These are phyloP conservation scores for Pristis pectinata DNA, from an alignment of 2,797 vertebrate genomes.

Conservation along the genomic window DNA sequence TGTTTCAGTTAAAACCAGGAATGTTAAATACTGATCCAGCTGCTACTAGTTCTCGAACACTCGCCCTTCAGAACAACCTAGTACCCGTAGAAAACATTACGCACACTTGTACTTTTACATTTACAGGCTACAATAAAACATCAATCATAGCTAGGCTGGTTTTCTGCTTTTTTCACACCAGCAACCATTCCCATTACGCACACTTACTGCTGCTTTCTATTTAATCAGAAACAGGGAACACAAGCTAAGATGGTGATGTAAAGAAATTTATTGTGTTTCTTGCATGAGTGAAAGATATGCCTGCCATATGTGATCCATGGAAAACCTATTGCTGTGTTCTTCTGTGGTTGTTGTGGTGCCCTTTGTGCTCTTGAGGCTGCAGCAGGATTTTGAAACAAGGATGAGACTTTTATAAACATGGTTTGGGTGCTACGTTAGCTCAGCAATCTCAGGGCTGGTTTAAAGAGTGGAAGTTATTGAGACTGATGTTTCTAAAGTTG, in stretches of 20 bases:
- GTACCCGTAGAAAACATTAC: not conserved
- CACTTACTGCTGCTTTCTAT: too few relatives aligned
- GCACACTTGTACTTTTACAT: conserved; percentile 12
- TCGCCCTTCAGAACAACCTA: not conserved
- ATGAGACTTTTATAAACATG: not conserved
- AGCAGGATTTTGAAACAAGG: not conserved
- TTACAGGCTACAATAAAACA: conserved; percentile 1
- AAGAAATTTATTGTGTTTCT: not conserved
- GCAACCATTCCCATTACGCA: not conserved
- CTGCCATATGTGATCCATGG: not conserved
- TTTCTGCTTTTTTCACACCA: not conserved
- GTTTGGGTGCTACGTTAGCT: not conserved
- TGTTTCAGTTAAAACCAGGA: conserved; percentile 10
- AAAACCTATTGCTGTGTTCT: not conserved
- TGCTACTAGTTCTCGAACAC: conserved; percentile 11
- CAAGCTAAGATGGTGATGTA: not conserved
- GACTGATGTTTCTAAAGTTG: not conserved
- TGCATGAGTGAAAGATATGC: not conserved
- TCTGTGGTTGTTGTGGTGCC: too few relatives aligned
- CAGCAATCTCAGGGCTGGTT: not conserved
- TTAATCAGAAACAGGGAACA: not conserved
- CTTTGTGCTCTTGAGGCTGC: not conserved
- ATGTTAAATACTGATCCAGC: conserved; percentile 29
- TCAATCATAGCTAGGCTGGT: not conserved
- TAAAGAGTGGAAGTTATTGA: not conserved